These are phyloP conservation scores for Sander lucioperca DNA, from an alignment of 2,113 vertebrate genomes.

Conservation along the genomic window DNA sequence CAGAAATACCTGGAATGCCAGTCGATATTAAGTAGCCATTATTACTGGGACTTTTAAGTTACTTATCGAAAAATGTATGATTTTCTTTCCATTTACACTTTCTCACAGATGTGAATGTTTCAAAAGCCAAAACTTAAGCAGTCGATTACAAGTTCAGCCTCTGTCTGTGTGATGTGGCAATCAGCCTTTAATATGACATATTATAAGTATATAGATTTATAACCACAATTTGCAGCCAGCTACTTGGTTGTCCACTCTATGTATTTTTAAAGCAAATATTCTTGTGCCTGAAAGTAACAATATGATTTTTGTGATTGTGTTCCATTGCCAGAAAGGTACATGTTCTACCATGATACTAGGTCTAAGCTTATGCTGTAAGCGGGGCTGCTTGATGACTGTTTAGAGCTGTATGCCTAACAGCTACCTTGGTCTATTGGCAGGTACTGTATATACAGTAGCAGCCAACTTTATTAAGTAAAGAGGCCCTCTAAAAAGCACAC, in stretches of 20 bases:
- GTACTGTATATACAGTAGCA: conserved; percentile 1
- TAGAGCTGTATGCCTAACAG: background rate
- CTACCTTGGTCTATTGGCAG: background rate
- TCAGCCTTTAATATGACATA: background rate
- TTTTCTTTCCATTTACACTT: background rate
- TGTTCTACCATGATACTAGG: no score
- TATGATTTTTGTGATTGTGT: no score
- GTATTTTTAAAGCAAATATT: no score
- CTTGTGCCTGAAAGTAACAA: no score
- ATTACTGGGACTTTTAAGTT: background rate
- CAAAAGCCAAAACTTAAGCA: background rate
- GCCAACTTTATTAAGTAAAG: conserved; percentile 4
- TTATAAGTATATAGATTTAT: background rate
- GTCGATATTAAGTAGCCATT: conserved; percentile 1
- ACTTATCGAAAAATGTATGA: background rate
- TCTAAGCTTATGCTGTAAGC: background rate
- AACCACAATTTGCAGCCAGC: no score
- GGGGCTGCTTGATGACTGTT: background rate
- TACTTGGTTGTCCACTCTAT: no score
- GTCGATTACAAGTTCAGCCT: background rate
- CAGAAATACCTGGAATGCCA: background rate
- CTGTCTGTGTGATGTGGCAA: background rate
- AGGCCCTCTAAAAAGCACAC: background rate
- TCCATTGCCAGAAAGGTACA: no score
- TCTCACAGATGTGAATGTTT: background rate